These are phyloP conservation scores for Hyposmocoma kahamanoa DNA, from an alignment of 1,140 invertebrate genomes.

Conservation along the genomic window DNA sequence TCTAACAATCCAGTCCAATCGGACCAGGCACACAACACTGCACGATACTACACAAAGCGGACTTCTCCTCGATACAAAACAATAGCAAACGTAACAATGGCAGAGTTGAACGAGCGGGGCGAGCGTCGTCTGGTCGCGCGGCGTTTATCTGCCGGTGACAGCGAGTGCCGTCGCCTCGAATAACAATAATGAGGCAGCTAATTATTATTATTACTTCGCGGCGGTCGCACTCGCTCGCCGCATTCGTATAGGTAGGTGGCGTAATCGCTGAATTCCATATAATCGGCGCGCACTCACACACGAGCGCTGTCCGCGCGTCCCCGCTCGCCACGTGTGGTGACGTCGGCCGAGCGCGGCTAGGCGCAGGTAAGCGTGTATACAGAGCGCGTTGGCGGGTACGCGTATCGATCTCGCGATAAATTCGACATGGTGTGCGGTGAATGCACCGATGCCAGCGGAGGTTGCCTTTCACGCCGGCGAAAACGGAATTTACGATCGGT, in stretches of 20 bases:
- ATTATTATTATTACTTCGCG: slow-evolving; percentile 53
- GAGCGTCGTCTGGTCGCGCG: slow-evolving; percentile 18
- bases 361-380: slow-evolving; percentile 18
- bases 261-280: slow-evolving; percentile 53
- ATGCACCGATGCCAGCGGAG: slow-evolving; percentile 30
- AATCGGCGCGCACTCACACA: slow-evolving; percentile 38
- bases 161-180: slow-evolving; percentile 32
- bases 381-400: not conserved
- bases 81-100: slow-evolving; percentile 17
- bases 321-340: slow-evolving; percentile 43
- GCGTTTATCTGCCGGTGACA: slow-evolving; percentile 44
- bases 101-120: slow-evolving; percentile 13
- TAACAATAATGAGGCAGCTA: slow-evolving; percentile 47
- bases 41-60: slow-evolving; percentile 8
- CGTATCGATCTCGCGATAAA: slow-evolving; percentile 61
- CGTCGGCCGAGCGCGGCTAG: slow-evolving; percentile 20
- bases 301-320: slow-evolving; percentile 15
- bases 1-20: slow-evolving; percentile 22
- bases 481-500: slow-evolving; percentile 39
- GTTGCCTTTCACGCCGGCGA: slow-evolving; percentile 49
- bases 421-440: slow-evolving; percentile 53
- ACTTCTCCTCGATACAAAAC: slow-evolving; percentile 19
- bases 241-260: slow-evolving; percentile 38
- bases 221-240: slow-evolving; percentile 31
- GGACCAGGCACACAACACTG: slow-evolving; percentile 25